phyloP scores from a whole-genome alignment of 1,140 invertebrate species.

The Penaeus japonicus region DNA sequence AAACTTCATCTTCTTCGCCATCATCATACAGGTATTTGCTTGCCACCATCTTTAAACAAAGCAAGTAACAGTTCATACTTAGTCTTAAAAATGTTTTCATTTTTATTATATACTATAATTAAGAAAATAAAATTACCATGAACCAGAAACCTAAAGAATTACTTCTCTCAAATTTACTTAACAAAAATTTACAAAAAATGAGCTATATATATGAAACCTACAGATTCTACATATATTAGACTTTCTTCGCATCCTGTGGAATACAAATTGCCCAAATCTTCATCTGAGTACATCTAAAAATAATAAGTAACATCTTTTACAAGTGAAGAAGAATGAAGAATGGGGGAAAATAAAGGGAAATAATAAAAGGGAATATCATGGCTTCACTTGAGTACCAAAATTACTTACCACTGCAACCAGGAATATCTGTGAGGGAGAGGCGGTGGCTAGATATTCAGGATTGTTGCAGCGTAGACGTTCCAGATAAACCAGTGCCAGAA shows the following conservation, averaged over 20 bases:
- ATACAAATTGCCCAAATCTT: neutral
- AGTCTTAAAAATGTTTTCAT: too few species aligned
- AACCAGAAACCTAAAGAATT: too few species aligned
- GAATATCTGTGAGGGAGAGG: constrained; percentile 88
- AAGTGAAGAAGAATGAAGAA: neutral
- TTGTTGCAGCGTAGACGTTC: constrained; percentile 83
- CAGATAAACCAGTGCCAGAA: constrained; percentile 85
- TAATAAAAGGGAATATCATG: neutral
- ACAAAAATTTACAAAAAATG: too few species aligned
- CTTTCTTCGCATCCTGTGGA: too few species aligned
- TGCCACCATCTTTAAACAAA: constrained; percentile 83
- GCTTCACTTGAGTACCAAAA: neutral
- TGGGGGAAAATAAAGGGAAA: neutral
- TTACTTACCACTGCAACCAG: constrained; percentile 85
- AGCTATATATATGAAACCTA: too few species aligned
- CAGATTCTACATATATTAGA: too few species aligned
- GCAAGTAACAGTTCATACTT: too few species aligned
- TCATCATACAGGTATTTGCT: constrained; percentile 94
- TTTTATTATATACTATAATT: too few species aligned
- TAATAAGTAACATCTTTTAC: neutral
- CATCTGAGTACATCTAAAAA: neutral
- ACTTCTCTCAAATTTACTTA: too few species aligned
- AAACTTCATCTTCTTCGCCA: constrained; percentile 87
- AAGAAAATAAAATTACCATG: too few species aligned
- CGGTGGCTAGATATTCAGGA: constrained; percentile 80